phyloP scores from a whole-genome alignment of 2,113 vertebrate species.

The Paramisgurnus dabryanus region DNA sequence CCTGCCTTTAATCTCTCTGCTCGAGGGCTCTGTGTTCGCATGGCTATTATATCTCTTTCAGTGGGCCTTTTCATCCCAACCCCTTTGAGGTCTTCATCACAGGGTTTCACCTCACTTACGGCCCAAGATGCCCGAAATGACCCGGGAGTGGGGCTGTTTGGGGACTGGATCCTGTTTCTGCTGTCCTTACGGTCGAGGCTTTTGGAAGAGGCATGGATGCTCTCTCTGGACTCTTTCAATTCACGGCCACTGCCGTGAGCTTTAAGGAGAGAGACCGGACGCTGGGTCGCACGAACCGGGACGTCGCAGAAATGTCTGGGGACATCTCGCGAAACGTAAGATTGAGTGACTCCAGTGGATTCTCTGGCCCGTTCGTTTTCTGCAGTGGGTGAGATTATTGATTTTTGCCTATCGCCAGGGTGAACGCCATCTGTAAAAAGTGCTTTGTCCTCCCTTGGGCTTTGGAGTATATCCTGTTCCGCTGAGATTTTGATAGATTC shows the following conservation, averaged over 20 bases:
- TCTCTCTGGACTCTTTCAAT: constrained; percentile 67
- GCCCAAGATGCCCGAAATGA: constrained; percentile 87
- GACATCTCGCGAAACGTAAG: constrained; percentile 54
- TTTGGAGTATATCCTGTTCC: constrained; percentile 47
- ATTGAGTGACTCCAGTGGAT: constrained; percentile 36
- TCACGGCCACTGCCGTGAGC: constrained; percentile 71
- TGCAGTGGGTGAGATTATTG: constrained; percentile 55
- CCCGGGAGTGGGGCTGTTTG: constrained; percentile 60
- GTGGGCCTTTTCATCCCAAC: constrained; percentile 56
- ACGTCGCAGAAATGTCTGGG: constrained; percentile 62
- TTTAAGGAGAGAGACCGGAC: constrained; percentile 71
- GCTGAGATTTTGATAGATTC: constrained; percentile 54
- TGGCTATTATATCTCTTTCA: constrained; percentile 53
- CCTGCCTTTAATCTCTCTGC: constrained; percentile 74
- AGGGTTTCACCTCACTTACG: constrained; percentile 77
- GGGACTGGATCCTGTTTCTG: constrained; percentile 62
- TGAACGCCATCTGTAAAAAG: constrained; percentile 48
- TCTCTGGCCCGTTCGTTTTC: constrained; percentile 58
- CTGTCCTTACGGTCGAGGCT: constrained; percentile 75
- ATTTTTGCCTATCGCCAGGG: constrained; percentile 56
- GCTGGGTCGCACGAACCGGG: constrained; percentile 65
- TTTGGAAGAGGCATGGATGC: constrained; percentile 74
- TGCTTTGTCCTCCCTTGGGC: constrained; percentile 54
- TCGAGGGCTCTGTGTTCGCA: constrained; percentile 76
- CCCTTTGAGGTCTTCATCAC: constrained; percentile 61